These are phyloP conservation scores for Abramis brama DNA, from an alignment of 2,113 vertebrate genomes.

Conservation along the genomic window DNA sequence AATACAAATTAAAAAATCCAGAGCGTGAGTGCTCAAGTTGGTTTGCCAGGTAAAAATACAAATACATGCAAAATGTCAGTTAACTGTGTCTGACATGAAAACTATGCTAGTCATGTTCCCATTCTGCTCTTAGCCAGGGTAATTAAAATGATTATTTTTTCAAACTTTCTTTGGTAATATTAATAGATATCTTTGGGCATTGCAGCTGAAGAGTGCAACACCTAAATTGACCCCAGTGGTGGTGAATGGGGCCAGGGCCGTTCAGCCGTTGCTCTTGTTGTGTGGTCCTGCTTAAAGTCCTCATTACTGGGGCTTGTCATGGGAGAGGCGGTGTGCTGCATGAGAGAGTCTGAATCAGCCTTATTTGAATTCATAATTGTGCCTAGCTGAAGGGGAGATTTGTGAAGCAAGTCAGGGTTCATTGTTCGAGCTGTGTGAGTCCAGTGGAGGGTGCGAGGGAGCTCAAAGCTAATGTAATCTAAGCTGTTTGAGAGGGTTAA, in stretches of 20 bases:
- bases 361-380: conserved; percentile 87
- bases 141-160: conserved; percentile 76
- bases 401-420: conserved; percentile 82
- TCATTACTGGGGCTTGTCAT: conserved; percentile 70
- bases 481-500: conserved; percentile 85
- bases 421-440: conserved; percentile 79
- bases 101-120: no score
- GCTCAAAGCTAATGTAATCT: conserved; percentile 86
- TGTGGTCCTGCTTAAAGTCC: conserved; percentile 78
- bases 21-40: no score
- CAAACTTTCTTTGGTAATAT: conserved; percentile 63
- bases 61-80: no score
- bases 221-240: conserved; percentile 72
- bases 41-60: no score
- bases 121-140: conserved; percentile 43
- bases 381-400: conserved; percentile 79
- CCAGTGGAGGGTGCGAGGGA: conserved; percentile 75
- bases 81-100: no score
- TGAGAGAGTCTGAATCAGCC: conserved; percentile 82
- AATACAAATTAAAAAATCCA: no score
- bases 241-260: conserved; percentile 68
- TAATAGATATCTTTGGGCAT: conserved; percentile 72
- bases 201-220: conserved; percentile 68
- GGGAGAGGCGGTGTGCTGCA: conserved; percentile 71
- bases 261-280: conserved; percentile 64